phyloP scores from a whole-genome alignment of 2,797 vertebrate species.

The Sebastes steindachneri region DNA sequence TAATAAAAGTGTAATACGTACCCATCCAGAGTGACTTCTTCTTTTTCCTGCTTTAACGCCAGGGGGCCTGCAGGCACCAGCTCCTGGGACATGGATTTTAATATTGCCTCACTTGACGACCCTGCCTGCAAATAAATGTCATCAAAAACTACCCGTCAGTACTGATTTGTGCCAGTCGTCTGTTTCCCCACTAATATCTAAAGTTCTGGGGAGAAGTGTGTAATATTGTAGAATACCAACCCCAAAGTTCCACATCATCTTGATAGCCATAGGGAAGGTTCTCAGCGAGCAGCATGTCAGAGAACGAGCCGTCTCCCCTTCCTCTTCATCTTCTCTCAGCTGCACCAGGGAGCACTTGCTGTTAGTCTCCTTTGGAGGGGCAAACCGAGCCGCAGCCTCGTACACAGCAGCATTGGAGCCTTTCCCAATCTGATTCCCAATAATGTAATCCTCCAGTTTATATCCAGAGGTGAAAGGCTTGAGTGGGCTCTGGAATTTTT shows the following conservation, averaged over 20 bases:
- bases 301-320: slow-evolving; percentile 7
- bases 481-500: slow-evolving; percentile 78
- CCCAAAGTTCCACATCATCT: slow-evolving; percentile 98
- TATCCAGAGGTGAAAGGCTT: slow-evolving; percentile 83
- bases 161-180: not conserved
- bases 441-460: slow-evolving; percentile 90
- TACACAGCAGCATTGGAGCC: slow-evolving; percentile 92
- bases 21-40: slow-evolving; percentile 79
- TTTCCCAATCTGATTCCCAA: slow-evolving; percentile 91
- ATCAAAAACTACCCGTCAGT: not conserved
- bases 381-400: slow-evolving; percentile 82
- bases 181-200: not conserved
- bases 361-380: slow-evolving; percentile 13
- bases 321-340: slow-evolving; percentile 53
- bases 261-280: slow-evolving; percentile 89
- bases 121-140: slow-evolving; percentile 82
- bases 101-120: slow-evolving; percentile 91
- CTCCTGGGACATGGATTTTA: slow-evolving; percentile 89
- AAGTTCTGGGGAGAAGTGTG: not conserved
- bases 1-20: slow-evolving; percentile 44
- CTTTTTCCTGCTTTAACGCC: slow-evolving; percentile 84
- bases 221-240: slow-evolving; percentile 70
- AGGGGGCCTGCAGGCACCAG: slow-evolving; percentile 86
- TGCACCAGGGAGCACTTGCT: slow-evolving; percentile 51
- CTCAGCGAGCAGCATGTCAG: slow-evolving; percentile 59